Conservation (phyloP, 2,113 vertebrate genomes). For the Neodontobutis hainanensis region DNA sequence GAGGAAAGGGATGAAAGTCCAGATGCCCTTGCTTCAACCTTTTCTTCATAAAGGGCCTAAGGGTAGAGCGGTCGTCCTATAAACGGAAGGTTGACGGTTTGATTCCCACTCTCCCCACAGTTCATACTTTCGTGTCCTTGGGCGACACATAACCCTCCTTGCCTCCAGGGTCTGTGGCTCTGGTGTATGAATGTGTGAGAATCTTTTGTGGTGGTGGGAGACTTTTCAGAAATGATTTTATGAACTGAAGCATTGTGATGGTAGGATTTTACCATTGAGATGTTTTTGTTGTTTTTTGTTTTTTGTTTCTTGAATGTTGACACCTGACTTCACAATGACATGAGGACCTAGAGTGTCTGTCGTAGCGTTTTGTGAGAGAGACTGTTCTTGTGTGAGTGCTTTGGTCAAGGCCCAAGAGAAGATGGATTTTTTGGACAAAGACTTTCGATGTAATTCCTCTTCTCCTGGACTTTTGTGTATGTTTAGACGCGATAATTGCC, state of each 20-base stretch:
- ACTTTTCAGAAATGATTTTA: conserved; percentile 80
- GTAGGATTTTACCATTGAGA: conserved; percentile 80
- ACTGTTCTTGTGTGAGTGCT: conserved; percentile 31
- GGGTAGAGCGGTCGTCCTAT: too few species aligned
- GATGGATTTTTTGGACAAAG: conserved; percentile 54
- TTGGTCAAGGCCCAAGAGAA: conserved; percentile 59
- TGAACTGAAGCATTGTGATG: conserved; percentile 75
- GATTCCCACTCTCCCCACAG: too few species aligned
- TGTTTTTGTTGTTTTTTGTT: conserved; percentile 55
- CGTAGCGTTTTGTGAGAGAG: conserved; percentile 33
- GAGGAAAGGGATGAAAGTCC: too few species aligned
- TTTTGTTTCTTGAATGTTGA: conserved; percentile 67
- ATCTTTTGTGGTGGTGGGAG: too few species aligned
- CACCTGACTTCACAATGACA: conserved; percentile 68
- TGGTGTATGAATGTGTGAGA: too few species aligned
- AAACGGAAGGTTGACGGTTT: too few species aligned
- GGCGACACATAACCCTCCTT: too few species aligned
- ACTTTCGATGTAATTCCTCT: conserved; percentile 61
- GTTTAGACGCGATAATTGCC: conserved; percentile 55
- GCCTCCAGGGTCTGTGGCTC: too few species aligned
- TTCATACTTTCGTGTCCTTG: too few species aligned
- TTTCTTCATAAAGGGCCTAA: too few species aligned
- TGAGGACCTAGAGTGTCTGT: conserved; percentile 60
- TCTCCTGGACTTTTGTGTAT: conserved; percentile 54
- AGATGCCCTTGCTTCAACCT: too few species aligned